Base-by-base conservation (phyloP, 2,888 invertebrate genomes). In the Drosophila fungiperda region DNA sequence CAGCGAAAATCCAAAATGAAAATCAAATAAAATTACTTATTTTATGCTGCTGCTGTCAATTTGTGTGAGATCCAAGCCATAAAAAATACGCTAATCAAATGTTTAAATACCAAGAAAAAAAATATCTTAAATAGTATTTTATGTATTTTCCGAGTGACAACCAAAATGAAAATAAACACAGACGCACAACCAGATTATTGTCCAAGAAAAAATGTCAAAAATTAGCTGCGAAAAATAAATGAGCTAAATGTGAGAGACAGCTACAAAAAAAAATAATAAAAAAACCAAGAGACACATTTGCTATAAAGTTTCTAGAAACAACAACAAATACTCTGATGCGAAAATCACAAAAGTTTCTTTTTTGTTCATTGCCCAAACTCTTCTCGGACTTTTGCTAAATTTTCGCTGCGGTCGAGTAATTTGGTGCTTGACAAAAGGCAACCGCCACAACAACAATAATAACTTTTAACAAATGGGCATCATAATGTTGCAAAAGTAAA, bases 171-270 rank as follows among this genome's bases (percentile, higher is more conserved):
- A 67, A 66, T 64, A 67, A 64, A 63, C 48, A 64, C 55, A 55
- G 3, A 11, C 32, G n/a, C 49, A 23, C 1, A 35, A 17, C 20
- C 49, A 57, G 60, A 66, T 63, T 40, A 29, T 42, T 61, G 68
- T 48, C 55, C 62, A 59, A 68, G 45, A 54, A 68, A 75, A 76
- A 86, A 75, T 89, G 81, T 89, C 89, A 89, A 81, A 90, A 87
- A 90, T 90, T 81, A 87, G 78, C 84, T 83, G 74, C 87, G 81
- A 87, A 83, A 90, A 90, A 89, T 84, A 79, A 89, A 89, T 84
- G 73, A 87, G 78, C 61, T 48, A 35, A 71, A 61, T 71, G 61
- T 49, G 73, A 48, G 73, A 33, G 40, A 40, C 62, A 63, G 60
- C 49, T 26, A 32, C 20, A 35, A 29, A n/a, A 48, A 3, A 38